These are phyloP conservation scores for Bradypus variegatus DNA, from an alignment of 2,797 vertebrate species.

Conservation along the genomic window DNA sequence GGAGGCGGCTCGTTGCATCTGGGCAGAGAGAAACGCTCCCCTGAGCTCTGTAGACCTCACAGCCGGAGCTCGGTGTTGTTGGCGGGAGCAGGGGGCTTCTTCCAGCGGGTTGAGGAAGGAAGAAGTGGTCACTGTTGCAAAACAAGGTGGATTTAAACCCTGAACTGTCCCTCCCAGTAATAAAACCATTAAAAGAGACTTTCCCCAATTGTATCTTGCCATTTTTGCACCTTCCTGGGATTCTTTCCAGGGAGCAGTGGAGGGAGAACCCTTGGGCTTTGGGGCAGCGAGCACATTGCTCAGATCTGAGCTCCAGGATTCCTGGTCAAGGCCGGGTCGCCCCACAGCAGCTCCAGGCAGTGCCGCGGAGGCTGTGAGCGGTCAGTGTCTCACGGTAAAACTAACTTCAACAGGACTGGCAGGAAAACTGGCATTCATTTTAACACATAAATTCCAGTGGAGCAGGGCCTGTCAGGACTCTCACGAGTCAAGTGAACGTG, in stretches of 20 bases:
- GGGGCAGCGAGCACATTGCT: fast-evolving
- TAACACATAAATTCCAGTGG: fast-evolving
- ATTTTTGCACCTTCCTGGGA: background rate
- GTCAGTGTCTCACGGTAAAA: background rate
- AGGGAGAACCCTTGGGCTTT: background rate
- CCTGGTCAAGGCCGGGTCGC: background rate
- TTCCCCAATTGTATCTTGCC: background rate
- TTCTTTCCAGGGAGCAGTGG: background rate
- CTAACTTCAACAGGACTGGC: background rate
- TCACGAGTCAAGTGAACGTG: fast-evolving
- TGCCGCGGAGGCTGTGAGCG: background rate
- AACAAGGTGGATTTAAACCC: background rate
- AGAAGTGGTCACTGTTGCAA: background rate
- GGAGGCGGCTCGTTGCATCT: fast-evolving
- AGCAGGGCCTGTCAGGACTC: background rate
- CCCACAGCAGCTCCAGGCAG: background rate
- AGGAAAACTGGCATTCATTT: background rate
- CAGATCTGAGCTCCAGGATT: background rate
- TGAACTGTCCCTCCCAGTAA: background rate
- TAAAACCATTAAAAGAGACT: background rate
- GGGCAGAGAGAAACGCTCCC: background rate
- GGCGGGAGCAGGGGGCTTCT: background rate
- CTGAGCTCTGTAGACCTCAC: background rate
- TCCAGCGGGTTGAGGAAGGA: background rate
- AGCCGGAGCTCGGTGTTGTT: background rate